Evolutionary conservation across 2,888 invertebrate genomes (phyloP).

Genomic region (Carpatolechia fugitivella): DNA sequence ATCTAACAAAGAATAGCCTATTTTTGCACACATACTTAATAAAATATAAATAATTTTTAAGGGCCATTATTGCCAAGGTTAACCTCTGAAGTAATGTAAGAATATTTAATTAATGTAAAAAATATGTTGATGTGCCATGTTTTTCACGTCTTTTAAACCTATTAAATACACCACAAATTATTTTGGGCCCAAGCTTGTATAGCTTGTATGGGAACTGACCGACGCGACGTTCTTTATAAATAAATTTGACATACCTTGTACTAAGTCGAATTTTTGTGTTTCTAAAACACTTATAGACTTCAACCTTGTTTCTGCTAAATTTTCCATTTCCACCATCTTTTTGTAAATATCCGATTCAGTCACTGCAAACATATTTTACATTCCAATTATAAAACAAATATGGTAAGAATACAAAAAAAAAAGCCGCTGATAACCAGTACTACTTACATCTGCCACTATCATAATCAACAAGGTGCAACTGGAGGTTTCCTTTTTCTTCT

Average conservation of each 20-base stretch:
- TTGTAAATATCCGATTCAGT: constrained; percentile 74
- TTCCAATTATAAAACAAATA: neutral
- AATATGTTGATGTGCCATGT: too few species aligned
- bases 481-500: constrained; percentile 95
- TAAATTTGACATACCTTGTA: constrained; percentile 70
- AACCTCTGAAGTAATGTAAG: too few species aligned
- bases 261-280: constrained; percentile 83
- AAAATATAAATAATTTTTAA: too few species aligned
- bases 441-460: constrained; percentile 84
- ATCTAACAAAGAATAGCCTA: too few species aligned
- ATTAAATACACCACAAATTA: too few species aligned
- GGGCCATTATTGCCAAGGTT: too few species aligned
- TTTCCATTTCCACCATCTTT: constrained; percentile 70
- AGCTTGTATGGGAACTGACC: neutral
- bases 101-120: too few species aligned
- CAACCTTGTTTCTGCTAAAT: constrained; percentile 74
- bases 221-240: too few species aligned
- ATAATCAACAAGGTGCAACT: constrained; percentile 89
- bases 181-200: too few species aligned
- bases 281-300: constrained; percentile 81
- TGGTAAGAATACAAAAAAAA: neutral
- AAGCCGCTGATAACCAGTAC: neutral
- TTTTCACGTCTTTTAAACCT: too few species aligned
- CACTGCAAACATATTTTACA: constrained; percentile 47
- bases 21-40: too few species aligned